Base-by-base conservation (phyloP, 2,113 vertebrate species). In the Hemiprocne comata region DNA sequence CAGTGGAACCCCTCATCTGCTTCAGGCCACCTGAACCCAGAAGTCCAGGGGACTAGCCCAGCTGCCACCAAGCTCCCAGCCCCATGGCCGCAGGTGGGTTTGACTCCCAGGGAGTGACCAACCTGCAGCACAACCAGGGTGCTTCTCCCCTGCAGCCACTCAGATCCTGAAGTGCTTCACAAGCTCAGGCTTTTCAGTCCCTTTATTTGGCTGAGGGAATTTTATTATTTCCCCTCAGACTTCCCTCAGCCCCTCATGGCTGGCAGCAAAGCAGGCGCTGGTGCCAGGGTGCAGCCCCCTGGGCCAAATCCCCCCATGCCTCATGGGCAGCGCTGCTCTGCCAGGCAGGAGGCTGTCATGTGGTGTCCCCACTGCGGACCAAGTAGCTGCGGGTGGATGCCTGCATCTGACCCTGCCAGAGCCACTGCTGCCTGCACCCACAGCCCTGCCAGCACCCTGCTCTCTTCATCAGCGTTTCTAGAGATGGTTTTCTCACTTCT, bases 71-170 rank as follows among this genome's bases (percentile, higher is more conserved):
- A 71, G 11, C n/a, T 55, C 20, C 25, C 26, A 31, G n/a, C 34
- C 21, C 62, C 0, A 0, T 9, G 33, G 34, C 55, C 84, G 23
- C 0, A 0, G 38, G 29, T 7, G 4, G 29, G 15, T 31, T 78
- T 42, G n/a, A 24, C 10, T 36, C n/a, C 36, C 50, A 74, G 55
- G 40, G 31, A 53, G 42, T 5, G 31, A 90, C 65, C 31, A 31
- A 31, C 21, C 17, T 20, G 19, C 50, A 69, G 81, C 54, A 7
- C 4, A 58, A 20, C 65, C 33, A 64, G 54, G 12, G 26, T 48
- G 31, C 31, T 69, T 60, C 55, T 78, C 15, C 28, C 53, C 33
- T 51, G 10, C 50, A 29, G 31, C 15, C 15, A 6, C 17, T n/a
- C 64, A 6, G n/a, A 58, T 61, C 23, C 26, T 38, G 33, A 62